phyloP scores from a whole-genome alignment of 2,797 vertebrate species.

The Meriones psammophilus region DNA sequence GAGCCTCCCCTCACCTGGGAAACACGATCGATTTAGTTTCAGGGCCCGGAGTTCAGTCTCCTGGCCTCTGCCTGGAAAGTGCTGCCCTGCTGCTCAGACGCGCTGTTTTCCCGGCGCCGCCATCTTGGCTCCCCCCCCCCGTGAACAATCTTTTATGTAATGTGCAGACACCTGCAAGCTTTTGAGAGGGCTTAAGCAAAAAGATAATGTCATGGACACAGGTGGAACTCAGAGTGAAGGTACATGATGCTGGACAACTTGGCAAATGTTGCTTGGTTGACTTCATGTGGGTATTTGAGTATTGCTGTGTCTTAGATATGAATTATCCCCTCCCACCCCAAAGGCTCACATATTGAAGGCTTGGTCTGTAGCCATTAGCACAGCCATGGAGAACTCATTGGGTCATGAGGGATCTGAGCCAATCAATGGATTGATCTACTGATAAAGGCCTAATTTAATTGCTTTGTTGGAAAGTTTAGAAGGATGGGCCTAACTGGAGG shows the following conservation, averaged over 20 bases:
- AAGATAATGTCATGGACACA: not conserved
- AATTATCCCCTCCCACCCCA: not conserved
- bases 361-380: not conserved
- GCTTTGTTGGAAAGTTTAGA: not conserved
- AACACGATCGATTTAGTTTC: no score
- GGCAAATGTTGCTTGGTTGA: not conserved
- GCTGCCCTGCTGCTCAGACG: no score
- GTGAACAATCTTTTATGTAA: not conserved
- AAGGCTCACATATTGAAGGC: not conserved
- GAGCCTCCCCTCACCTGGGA: no score
- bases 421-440: not conserved
- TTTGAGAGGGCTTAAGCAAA: not conserved
- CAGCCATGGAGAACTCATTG: not conserved
- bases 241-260: not conserved
- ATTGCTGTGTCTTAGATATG: not conserved
- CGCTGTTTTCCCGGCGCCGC: no score
- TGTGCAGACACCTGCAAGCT: slow-evolving; percentile 3
- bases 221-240: not conserved
- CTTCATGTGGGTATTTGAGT: not conserved
- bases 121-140: no score
- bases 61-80: no score
- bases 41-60: no score
- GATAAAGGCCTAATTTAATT: not conserved
- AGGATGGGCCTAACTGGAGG: not conserved
- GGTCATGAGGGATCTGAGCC: not conserved